Conservation (phyloP, 2,797 vertebrate genomes). For the Centropyge bicolor region DNA sequence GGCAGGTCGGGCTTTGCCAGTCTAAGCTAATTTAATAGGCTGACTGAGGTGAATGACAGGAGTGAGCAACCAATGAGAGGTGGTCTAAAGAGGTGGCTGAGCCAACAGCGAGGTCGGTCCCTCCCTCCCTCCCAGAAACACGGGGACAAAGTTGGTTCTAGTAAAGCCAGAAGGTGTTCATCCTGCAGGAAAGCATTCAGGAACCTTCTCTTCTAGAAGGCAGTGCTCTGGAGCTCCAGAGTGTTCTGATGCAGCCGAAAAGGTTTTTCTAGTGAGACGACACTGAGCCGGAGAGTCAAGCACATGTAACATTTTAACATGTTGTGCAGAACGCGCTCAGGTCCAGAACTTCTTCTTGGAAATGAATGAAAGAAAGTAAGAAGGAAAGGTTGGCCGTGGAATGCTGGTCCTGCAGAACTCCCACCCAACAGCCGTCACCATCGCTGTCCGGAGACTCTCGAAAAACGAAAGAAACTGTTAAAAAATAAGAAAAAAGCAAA, state of each 20-base stretch:
- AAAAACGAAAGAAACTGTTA: slow-evolving; percentile 72
- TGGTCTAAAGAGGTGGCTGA: slow-evolving; percentile 41
- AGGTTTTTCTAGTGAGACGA: too few species aligned
- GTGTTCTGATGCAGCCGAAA: background rate
- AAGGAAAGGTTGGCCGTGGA: background rate
- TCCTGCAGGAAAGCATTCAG: slow-evolving; percentile 28
- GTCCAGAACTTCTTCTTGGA: background rate
- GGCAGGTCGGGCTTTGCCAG: slow-evolving; percentile 20
- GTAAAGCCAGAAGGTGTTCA: slow-evolving; percentile 18
- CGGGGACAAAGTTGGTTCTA: slow-evolving; percentile 35
- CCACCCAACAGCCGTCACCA: slow-evolving; percentile 67
- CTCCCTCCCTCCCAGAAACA: slow-evolving; percentile 46
- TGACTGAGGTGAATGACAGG: slow-evolving; percentile 65
- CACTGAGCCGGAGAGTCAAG: background rate
- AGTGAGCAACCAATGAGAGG: slow-evolving; percentile 63
- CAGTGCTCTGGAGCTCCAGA: background rate
- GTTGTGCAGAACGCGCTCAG: background rate
- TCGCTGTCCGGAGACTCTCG: slow-evolving; percentile 78
- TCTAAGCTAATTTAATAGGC: slow-evolving; percentile 45
- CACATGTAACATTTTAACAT: background rate
- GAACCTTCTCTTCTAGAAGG: background rate
- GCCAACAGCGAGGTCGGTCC: slow-evolving; percentile 39
- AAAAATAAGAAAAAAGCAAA: slow-evolving; percentile 71
- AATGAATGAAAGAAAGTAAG: background rate
- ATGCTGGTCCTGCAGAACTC: slow-evolving; percentile 30